Evolutionary conservation across 2,888 invertebrate species (phyloP).

Genomic region (Ichneumon xanthorius): DNA sequence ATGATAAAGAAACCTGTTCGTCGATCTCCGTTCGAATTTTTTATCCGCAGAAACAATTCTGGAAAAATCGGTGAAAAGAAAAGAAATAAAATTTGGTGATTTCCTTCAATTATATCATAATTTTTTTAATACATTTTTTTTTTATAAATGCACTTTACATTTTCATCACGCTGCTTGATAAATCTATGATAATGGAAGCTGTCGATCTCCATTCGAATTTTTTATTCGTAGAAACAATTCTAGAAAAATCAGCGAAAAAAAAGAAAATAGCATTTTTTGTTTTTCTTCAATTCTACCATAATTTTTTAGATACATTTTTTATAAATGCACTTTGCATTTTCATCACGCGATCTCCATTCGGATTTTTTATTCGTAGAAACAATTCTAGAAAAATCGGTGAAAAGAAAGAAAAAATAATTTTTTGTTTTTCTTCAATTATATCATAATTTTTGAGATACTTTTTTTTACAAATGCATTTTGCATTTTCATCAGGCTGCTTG

Average conservation of each 20-base stretch:
- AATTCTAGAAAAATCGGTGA: too few relatives aligned
- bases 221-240: not conserved
- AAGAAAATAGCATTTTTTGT: too few relatives aligned
- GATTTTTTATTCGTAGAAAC: not conserved
- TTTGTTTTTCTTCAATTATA: not conserved
- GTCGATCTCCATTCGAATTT: not conserved
- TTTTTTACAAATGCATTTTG: not conserved
- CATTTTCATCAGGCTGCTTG: not conserved
- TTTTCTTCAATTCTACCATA: too few relatives aligned
- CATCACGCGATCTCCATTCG: not conserved
- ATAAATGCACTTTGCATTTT: too few relatives aligned
- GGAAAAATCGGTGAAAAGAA: too few relatives aligned
- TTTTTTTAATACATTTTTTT: not conserved
- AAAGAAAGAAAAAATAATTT: not conserved
- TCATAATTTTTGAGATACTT: not conserved
- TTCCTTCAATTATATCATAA: not conserved
- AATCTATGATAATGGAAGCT: not conserved
- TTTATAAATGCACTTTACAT: slow-evolving; percentile 8
- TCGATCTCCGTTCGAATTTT: not conserved
- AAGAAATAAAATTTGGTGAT: not conserved
- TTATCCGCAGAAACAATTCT: not conserved
- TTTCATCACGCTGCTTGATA: not conserved
- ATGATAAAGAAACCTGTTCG: not conserved
- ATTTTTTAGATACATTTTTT: too few relatives aligned
- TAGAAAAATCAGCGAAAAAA: too few relatives aligned